Evolutionary conservation across 2,113 vertebrate genomes (phyloP).

Genomic region (Sorex fumeus): DNA sequence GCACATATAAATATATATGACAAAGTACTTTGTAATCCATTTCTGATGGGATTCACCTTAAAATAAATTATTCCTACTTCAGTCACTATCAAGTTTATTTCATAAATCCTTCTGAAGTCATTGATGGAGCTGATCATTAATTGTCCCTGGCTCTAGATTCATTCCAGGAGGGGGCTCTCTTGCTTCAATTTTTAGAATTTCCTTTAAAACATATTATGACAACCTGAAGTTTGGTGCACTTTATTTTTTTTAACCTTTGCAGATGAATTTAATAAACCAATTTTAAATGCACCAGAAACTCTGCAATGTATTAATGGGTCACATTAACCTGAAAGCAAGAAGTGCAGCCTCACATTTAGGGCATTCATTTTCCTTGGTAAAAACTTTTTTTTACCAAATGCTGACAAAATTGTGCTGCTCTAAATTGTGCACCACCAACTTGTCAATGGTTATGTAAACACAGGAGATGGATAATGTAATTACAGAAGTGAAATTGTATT

Average conservation of each 20-base stretch:
- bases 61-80: slow-evolving; percentile 54
- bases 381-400: slow-evolving; percentile 61
- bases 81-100: slow-evolving; percentile 16
- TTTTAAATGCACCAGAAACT: slow-evolving; percentile 78
- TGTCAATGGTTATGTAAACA: not conserved
- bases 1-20: not conserved
- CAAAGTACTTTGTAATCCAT: not conserved
- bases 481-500: not conserved
- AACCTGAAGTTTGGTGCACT: not conserved
- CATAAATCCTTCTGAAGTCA: not conserved
- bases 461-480: slow-evolving; percentile 17
- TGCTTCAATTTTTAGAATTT: slow-evolving; percentile 82
- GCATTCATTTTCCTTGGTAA: slow-evolving; percentile 68
- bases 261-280: slow-evolving; percentile 79
- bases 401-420: slow-evolving; percentile 57
- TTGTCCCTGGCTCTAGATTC: not conserved
- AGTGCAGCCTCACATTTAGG: slow-evolving; percentile 55
- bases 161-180: slow-evolving; percentile 88
- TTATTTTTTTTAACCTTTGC: slow-evolving; percentile 59
- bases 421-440: slow-evolving; percentile 30
- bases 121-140: slow-evolving; percentile 21
- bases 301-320: slow-evolving; percentile 81
- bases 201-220: not conserved
- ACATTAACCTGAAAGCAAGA: slow-evolving; percentile 80
- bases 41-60: slow-evolving; percentile 1